These are phyloP conservation scores for Halcyon smyrnensis DNA, from an alignment of 2,797 vertebrate species.

Conservation along the genomic window DNA sequence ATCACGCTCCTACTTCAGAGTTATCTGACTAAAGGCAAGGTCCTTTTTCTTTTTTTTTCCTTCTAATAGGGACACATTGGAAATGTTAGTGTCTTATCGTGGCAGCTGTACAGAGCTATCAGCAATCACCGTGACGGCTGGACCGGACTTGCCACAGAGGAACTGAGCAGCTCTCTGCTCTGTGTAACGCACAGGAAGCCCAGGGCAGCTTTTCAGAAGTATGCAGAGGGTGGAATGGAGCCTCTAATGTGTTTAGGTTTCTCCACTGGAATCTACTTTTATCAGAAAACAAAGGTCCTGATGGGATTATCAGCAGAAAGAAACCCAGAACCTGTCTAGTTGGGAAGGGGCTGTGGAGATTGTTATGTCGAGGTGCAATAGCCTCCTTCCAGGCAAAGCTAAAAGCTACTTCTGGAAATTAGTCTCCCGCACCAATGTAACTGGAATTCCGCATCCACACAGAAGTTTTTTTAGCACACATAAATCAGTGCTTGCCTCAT, in stretches of 20 bases:
- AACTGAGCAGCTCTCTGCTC: conserved; percentile 69
- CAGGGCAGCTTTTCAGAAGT: conserved; percentile 34
- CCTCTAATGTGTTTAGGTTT: conserved; percentile 85
- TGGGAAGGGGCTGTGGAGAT: conserved; percentile 64
- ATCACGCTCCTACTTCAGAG: accelerated
- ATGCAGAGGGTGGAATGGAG: conserved; percentile 34
- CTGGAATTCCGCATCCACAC: background rate
- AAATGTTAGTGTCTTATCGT: conserved; percentile 83
- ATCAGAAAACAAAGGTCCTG: conserved; percentile 76
- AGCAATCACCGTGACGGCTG: conserved; percentile 62
- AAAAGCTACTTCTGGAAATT: background rate
- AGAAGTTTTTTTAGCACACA: background rate
- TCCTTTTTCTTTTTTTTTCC: background rate
- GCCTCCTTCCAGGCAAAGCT: background rate
- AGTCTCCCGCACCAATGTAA: background rate
- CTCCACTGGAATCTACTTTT: conserved; percentile 82
- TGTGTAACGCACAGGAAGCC: conserved; percentile 69
- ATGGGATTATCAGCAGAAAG: conserved; percentile 78
- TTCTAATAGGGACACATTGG: conserved; percentile 58
- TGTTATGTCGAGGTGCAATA: conserved; percentile 54
- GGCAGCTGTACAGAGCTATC: conserved; percentile 79
- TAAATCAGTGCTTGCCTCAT: background rate
- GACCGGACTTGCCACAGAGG: background rate
- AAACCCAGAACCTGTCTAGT: conserved; percentile 79
- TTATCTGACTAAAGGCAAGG: background rate